Evolutionary conservation across 2,888 invertebrate genomes (phyloP).

Genomic region (Drosophila paracracens): DNA sequence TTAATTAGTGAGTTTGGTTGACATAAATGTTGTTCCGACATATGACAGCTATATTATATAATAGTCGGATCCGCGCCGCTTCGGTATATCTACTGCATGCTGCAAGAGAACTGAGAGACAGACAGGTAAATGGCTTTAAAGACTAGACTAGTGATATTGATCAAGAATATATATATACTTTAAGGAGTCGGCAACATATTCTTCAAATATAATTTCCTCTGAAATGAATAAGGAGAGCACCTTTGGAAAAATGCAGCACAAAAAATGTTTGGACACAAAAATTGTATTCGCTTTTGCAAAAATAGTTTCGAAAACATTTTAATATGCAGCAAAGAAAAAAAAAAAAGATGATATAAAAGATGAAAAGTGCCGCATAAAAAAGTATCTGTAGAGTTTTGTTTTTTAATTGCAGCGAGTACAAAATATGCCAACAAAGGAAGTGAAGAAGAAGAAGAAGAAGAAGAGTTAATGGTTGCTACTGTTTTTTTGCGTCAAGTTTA

Average conservation of each 20-base stretch:
- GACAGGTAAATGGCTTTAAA: background rate
- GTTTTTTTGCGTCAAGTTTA: conserved; percentile 7
- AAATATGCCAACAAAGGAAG: background rate
- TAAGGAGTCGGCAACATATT: background rate
- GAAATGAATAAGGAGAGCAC: background rate
- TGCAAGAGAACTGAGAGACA: background rate
- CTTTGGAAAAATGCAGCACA: background rate
- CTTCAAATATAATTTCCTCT: background rate
- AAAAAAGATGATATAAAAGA: background rate
- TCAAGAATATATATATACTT: background rate
- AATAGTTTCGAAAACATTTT: background rate
- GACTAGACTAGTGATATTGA: no score
- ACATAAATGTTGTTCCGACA: background rate
- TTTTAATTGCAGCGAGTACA: background rate
- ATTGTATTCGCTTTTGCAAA: background rate
- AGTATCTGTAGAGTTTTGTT: background rate
- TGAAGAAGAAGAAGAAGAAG: background rate
- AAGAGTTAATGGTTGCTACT: conserved; percentile 41
- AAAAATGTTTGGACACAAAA: background rate
- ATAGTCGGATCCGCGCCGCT: background rate
- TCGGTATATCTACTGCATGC: no score
- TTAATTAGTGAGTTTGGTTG: background rate
- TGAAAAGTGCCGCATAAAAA: background rate
- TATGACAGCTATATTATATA: background rate
- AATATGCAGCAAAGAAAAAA: background rate